phyloP scores from a whole-genome alignment of 2,888 invertebrate genomes.

The Pomacea canaliculata region DNA sequence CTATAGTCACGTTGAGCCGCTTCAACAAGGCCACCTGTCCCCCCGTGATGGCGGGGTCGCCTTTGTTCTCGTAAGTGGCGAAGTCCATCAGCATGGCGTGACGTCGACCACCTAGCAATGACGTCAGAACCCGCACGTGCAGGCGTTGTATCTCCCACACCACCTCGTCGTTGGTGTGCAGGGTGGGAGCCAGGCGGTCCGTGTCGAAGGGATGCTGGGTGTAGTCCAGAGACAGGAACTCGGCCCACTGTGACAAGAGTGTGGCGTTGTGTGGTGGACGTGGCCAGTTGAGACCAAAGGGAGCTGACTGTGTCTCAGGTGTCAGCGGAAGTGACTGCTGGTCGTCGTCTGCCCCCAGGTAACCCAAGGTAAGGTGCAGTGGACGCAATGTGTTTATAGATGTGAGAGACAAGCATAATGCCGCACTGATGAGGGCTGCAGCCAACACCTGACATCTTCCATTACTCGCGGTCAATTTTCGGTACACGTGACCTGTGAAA shows the following conservation, averaged over 20 bases:
- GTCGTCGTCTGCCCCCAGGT: too few relatives aligned
- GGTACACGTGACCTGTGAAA: too few relatives aligned
- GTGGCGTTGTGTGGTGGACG: not conserved
- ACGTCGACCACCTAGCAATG: slow-evolving; percentile 27
- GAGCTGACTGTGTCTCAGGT: too few relatives aligned
- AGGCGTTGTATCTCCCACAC: slow-evolving; percentile 34
- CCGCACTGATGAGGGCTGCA: too few relatives aligned
- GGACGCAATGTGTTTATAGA: too few relatives aligned
- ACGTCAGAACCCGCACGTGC: slow-evolving; percentile 26
- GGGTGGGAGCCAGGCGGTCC: slow-evolving; percentile 10
- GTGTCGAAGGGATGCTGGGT: slow-evolving; percentile 1
- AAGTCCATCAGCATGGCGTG: slow-evolving; percentile 37
- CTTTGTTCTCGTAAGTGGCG: slow-evolving; percentile 38
- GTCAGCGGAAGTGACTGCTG: too few relatives aligned
- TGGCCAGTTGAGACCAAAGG: not conserved
- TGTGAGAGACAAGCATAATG: too few relatives aligned
- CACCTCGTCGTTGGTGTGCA: slow-evolving; percentile 21
- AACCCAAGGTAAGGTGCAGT: too few relatives aligned
- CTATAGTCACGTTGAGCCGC: slow-evolving; percentile 16
- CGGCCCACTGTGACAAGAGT: not conserved
- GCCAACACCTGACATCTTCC: too few relatives aligned
- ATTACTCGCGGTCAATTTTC: too few relatives aligned
- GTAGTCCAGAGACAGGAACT: not conserved
- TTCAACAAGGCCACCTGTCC: slow-evolving; percentile 30
- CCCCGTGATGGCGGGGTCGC: slow-evolving; percentile 34